Evolutionary conservation across 2,113 vertebrate species (phyloP).

Genomic region (Jaculus jaculus): DNA sequence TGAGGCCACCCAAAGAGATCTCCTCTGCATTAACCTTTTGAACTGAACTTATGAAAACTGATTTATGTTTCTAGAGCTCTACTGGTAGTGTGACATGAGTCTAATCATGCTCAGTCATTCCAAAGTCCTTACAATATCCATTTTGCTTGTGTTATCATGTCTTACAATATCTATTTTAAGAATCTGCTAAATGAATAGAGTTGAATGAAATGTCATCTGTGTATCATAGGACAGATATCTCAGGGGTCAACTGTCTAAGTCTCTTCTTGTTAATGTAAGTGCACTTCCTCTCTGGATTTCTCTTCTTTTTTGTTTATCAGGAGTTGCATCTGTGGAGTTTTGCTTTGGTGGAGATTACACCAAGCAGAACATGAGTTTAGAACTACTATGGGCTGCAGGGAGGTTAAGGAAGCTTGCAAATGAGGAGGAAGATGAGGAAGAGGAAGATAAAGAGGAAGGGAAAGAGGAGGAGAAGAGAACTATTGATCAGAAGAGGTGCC

Average conservation of each 20-base stretch:
- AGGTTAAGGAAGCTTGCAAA: neutral
- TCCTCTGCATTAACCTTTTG: neutral
- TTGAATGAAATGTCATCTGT: constrained; percentile 30
- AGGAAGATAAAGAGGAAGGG: too few relatives aligned
- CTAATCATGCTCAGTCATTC: neutral
- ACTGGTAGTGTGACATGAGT: neutral
- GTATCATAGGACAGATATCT: neutral
- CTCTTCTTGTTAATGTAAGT: neutral
- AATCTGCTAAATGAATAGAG: neutral
- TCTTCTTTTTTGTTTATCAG: constrained; percentile 33
- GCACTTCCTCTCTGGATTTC: neutral
- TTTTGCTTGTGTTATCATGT: constrained; percentile 8
- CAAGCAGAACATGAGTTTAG: neutral
- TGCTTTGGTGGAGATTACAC: neutral
- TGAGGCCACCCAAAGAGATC: neutral
- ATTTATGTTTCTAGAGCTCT: neutral
- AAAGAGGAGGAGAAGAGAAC: too few relatives aligned
- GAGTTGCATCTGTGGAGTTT: neutral
- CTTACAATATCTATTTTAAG: constrained; percentile 64
- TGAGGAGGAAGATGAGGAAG: neutral
- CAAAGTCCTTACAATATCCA: neutral
- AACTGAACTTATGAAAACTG: neutral
- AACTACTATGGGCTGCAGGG: neutral
- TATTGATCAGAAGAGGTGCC: neutral
- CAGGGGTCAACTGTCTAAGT: neutral